These are phyloP conservation scores for Pseudomyrmex pallidus DNA, from an alignment of 1,140 invertebrate genomes.

Conservation along the genomic window DNA sequence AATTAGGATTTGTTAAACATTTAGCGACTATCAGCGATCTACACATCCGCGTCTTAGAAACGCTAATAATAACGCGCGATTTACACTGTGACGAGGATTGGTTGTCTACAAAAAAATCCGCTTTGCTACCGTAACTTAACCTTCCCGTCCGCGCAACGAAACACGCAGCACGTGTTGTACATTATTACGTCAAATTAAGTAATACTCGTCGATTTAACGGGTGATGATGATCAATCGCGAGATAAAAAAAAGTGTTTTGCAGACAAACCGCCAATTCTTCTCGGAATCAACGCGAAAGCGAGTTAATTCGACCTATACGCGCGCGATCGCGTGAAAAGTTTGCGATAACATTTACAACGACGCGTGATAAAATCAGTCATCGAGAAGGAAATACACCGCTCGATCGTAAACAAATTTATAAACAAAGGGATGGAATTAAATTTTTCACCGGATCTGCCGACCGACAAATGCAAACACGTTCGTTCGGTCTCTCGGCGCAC, in stretches of 20 bases:
- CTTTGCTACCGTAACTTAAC: neutral
- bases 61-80: slow-evolving; percentile 1
- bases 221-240: neutral
- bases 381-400: neutral
- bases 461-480: slow-evolving; percentile 42
- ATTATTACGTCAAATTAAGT: slow-evolving; percentile 8
- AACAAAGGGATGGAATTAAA: slow-evolving; percentile 48
- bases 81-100: neutral
- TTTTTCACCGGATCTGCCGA: slow-evolving; percentile 6
- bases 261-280: neutral
- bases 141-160: neutral
- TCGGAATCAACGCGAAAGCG: neutral
- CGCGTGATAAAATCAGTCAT: slow-evolving; percentile 20
- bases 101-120: slow-evolving; percentile 30
- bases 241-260: neutral
- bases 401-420: slow-evolving; percentile 34
- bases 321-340: neutral
- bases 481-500: neutral
- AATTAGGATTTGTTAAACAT: slow-evolving; percentile 25
- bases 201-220: neutral
- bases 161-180: neutral
- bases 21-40: neutral
- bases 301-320: neutral
- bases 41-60: slow-evolving; percentile 5
- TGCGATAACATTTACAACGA: slow-evolving; percentile 12